Conservation (phyloP, 2,888 invertebrate genomes). For the Lamellibrachia columna region DNA sequence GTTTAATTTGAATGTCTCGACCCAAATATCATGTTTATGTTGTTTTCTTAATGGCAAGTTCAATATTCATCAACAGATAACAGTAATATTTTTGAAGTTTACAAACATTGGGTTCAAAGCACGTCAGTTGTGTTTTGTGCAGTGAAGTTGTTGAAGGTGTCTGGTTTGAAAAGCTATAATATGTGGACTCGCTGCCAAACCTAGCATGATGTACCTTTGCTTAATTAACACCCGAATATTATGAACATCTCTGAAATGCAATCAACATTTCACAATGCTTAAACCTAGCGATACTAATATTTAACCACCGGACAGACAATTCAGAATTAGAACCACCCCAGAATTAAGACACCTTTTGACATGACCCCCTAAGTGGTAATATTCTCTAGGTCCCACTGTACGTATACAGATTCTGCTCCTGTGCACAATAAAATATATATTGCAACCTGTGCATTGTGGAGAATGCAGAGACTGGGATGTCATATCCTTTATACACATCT, state of each 20-base stretch:
- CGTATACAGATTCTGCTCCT: not conserved
- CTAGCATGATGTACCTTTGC: not conserved
- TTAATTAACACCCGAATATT: not conserved
- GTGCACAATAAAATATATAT: not conserved
- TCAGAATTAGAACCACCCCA: not conserved
- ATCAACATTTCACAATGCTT: not conserved
- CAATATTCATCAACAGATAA: too few relatives aligned
- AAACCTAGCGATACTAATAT: not conserved
- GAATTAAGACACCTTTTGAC: constrained; percentile 12
- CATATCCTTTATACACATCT: not conserved
- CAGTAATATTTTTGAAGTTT: too few relatives aligned
- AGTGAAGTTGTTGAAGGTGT: not conserved
- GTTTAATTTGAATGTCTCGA: too few relatives aligned
- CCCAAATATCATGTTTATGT: too few relatives aligned
- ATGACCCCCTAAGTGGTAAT: not conserved
- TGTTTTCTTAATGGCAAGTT: too few relatives aligned
- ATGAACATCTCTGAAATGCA: not conserved
- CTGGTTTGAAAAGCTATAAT: not conserved
- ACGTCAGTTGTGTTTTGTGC: not conserved
- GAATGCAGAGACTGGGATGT: not conserved
- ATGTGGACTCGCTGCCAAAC: not conserved
- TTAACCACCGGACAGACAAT: not conserved
- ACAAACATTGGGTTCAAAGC: too few relatives aligned
- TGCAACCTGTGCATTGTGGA: not conserved
- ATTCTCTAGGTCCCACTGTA: not conserved